Evolutionary conservation across 1,140 invertebrate species (phyloP), one percentile per base, ranked within the genome.

Genomic region (Physella acuta): DNA sequence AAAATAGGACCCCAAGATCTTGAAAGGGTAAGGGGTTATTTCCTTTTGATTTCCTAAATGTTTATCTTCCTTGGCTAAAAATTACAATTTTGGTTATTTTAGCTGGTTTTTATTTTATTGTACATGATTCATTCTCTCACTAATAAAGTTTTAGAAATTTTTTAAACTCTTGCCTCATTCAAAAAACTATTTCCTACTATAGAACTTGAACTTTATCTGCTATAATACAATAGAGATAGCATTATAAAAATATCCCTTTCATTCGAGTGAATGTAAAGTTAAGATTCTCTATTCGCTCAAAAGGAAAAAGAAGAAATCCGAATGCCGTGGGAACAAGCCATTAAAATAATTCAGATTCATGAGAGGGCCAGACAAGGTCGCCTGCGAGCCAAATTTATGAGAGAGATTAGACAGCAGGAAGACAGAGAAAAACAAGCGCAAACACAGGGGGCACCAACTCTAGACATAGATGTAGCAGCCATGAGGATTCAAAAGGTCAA

Each of bases 361-460:
- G 95, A 97, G 84, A 85, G 95, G 75, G 94, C 94, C 0, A 88
- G 94, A 52, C 94, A 97, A 82, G 94, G 85, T 55, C 86, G 93
- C 53, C 74, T 92, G 3, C 86, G 89, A 81, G 86, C 93, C 14
- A 92, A 94, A 79, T 94, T 95, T 75, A 95, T 96, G 92, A 92
- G 92, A 82, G 93, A 95, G 85, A 93, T 96, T 64, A 86, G 90
- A 20, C 73, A 79, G 39, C 84, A 87, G 63, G 84, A 85, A 75
- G 79, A 82, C 60, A 70, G 78, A n/a, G 82, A 84, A 30, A 76
- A 78, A 70, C 66, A 74, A 2, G 77, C 78, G 36, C 77, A 78
- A n/a, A 79, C 73, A 14, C 73, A 71, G 36, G 82, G 80, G 16
- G 77, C 79, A 24, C 80, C 82, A 53, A 83, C 81, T 5, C 71